A percentile compares a stretch with the other conserved stretches of the same genome.
phyloP scores from a whole-genome alignment of 35 echinoderm and acorn worm genomes.

The Patiria miniata region DNA sequence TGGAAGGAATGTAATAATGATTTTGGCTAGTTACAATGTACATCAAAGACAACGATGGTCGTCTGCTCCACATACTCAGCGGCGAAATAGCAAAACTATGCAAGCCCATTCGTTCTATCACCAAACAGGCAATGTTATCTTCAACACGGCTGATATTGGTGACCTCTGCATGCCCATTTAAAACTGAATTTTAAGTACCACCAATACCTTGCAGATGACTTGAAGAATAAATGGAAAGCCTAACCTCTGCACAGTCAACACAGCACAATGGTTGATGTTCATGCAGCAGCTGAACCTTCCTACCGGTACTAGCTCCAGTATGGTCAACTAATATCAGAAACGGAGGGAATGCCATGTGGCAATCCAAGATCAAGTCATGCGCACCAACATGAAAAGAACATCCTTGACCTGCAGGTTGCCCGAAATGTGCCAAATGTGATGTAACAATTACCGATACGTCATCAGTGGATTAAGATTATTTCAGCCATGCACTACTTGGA shows the following conservation, averaged over 20 bases:
- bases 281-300: background rate
- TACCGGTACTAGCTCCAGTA: background rate
- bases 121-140: background rate
- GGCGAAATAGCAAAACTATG: background rate
- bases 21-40: too few relatives aligned
- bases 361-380: background rate
- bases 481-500: background rate
- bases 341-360: too few relatives aligned
- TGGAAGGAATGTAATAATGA: too few relatives aligned
- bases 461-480: background rate
- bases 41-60: too few relatives aligned
- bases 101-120: background rate
- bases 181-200: too few relatives aligned
- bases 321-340: background rate
- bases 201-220: too few relatives aligned
- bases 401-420: background rate
- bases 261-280: background rate
- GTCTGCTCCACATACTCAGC: background rate
- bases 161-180: too few relatives aligned
- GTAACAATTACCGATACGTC: background rate
- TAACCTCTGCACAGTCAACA: background rate
- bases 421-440: background rate
- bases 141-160: too few relatives aligned
- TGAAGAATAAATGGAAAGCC: too few relatives aligned
- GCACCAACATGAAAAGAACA: background rate